These are phyloP conservation scores for Micromesistius poutassou DNA, from an alignment of 2,797 vertebrate genomes.

Conservation along the genomic window DNA sequence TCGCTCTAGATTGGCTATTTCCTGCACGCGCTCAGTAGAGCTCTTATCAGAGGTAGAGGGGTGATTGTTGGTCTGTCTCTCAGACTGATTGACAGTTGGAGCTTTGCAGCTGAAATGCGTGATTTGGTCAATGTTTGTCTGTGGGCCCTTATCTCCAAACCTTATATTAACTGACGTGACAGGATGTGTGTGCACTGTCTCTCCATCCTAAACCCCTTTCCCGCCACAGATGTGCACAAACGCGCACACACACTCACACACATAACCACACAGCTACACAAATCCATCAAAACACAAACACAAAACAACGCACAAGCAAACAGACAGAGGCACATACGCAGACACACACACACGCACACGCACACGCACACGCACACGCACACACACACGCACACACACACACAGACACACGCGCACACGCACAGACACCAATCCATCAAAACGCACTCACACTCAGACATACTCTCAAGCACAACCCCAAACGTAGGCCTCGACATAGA, in stretches of 20 bases:
- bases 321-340: not conserved
- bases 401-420: not conserved
- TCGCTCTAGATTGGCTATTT: slow-evolving; percentile 73
- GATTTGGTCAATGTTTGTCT: slow-evolving; percentile 82
- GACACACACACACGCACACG: not conserved
- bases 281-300: not conserved
- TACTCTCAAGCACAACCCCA: not conserved
- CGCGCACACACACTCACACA: not conserved
- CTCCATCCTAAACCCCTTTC: slow-evolving; percentile 62
- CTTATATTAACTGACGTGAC: slow-evolving; percentile 81
- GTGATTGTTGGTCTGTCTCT: slow-evolving; percentile 80
- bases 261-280: not conserved
- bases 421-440: not conserved
- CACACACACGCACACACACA: not conserved
- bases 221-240: not conserved
- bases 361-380: not conserved
- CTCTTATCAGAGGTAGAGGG: slow-evolving; percentile 76
- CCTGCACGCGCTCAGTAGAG: slow-evolving; percentile 73
- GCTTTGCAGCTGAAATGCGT: slow-evolving; percentile 74
- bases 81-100: slow-evolving; percentile 76
- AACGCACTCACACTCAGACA: not conserved
- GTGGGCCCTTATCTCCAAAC: slow-evolving; percentile 76
- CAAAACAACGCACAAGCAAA: not conserved
- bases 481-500: not conserved
- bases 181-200: slow-evolving; percentile 75